Base-by-base conservation (phyloP, 2,888 invertebrate species). In the Heliconius aoede region DNA sequence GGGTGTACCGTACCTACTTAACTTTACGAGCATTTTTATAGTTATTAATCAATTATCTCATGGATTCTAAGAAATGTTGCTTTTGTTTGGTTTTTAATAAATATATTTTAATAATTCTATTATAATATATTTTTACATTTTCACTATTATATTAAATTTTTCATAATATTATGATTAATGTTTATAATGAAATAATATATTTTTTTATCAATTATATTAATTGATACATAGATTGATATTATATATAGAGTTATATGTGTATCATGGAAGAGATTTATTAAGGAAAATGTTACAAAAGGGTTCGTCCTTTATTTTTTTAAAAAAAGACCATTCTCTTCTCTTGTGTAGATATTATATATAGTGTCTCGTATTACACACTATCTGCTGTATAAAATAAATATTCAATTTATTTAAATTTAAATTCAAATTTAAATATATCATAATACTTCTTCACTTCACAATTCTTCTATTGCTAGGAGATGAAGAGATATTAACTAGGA, bases 1-100 rank as follows among this genome's bases (percentile, higher is more conserved):
- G 85, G 87, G 85, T 86, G 85, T 83, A 55, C 11, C n/a, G 85
- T 83, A 55, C 11, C n/a, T n/a, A 85, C 82, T 55, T 69, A 85
- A 85, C 86, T 91, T 90, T 89, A 90, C 88, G 87, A 91, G 87
- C 84, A 82, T 83, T 85, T 87, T 88, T 83, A 88, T 89, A 87
- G 88, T 87, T 89, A 88, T 88, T 88, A 36, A 40, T 36, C 15
- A 36, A 40, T 8, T 36, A 36, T 65, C 13, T 36, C 36, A 28
- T 69, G 69, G 32, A 18, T 69, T 55, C 15, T 13, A 11, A n/a
- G 2, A 15, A 60, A 7, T 28, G 55, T n/a, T 21, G 55, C n/a
- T 21, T 55, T n/a, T 46, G n/a, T n/a, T 36, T 11, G 36, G n/a
- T 55, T 55, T 60, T 60, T 26, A 60, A 2, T 28, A 60, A 28